Conservation (phyloP, 2,888 invertebrate species). For the Esperia sulphurella region DNA sequence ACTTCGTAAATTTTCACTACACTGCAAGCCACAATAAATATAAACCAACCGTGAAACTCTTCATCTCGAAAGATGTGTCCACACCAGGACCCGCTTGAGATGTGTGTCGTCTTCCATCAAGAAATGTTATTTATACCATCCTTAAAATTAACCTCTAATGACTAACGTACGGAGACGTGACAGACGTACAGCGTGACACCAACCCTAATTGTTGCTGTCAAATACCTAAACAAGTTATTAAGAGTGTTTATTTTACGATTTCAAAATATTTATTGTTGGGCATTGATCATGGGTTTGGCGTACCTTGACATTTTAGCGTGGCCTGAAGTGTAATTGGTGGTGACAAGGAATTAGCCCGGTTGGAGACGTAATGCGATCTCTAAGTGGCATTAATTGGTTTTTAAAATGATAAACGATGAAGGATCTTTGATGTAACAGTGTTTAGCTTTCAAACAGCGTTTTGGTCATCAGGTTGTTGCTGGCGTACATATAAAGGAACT, state of each 20-base stretch:
- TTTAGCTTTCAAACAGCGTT: neutral
- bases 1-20: slow-evolving; percentile 16
- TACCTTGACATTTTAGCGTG: slow-evolving; percentile 44
- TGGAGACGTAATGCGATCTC: slow-evolving; percentile 23
- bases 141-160: slow-evolving; percentile 45
- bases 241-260: slow-evolving; percentile 44
- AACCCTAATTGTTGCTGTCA: slow-evolving; percentile 64
- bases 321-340: slow-evolving; percentile 31
- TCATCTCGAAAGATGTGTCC: slow-evolving; percentile 48
- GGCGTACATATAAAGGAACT: too few relatives aligned
- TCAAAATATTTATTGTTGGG: slow-evolving; percentile 24
- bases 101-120: slow-evolving; percentile 46
- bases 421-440: neutral
- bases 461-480: neutral
- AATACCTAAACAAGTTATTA: slow-evolving; percentile 46
- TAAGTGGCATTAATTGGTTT: slow-evolving; percentile 21
- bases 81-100: slow-evolving; percentile 39
- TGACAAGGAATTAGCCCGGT: slow-evolving; percentile 29
- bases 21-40: slow-evolving; percentile 18
- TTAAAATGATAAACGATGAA: neutral
- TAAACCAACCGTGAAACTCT: slow-evolving; percentile 46
- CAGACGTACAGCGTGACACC: slow-evolving; percentile 60
- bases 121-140: slow-evolving; percentile 62
- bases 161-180: slow-evolving; percentile 51
- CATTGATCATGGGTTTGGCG: slow-evolving; percentile 33